A percentile compares a stretch with the other conserved stretches of the same genome.
Evolutionary conservation across 1,140 invertebrate species (phyloP).

Genomic region (Archivesica marissinica): DNA sequence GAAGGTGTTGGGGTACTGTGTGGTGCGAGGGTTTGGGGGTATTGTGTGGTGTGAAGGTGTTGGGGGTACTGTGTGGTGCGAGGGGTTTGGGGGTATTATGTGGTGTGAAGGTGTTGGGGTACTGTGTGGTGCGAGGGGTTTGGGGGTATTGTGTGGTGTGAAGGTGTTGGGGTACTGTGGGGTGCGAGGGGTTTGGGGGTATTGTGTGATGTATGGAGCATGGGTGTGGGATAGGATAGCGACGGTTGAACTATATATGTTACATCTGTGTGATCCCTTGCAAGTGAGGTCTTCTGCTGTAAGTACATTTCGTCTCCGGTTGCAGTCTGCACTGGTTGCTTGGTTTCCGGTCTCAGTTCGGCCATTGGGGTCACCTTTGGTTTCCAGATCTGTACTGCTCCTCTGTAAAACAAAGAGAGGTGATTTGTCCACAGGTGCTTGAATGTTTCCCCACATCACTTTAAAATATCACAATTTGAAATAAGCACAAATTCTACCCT

Average conservation of each 20-base stretch:
- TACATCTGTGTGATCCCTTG: slow-evolving; percentile 72
- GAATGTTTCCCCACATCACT: neutral
- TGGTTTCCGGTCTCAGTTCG: slow-evolving; percentile 87
- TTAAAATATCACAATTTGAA: neutral
- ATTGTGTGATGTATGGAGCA: too few species aligned
- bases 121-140: too few species aligned
- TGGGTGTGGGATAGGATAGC: too few species aligned
- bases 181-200: too few species aligned
- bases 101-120: too few species aligned
- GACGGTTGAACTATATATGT: slow-evolving; percentile 32
- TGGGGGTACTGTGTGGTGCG: too few species aligned
- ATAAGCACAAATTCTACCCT: neutral
- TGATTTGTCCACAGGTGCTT: neutral
- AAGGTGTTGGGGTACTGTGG: too few species aligned
- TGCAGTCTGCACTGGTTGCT: slow-evolving; percentile 87
- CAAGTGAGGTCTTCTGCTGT: slow-evolving; percentile 95
- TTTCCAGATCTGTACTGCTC: slow-evolving; percentile 83
- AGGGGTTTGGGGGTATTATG: too few species aligned
- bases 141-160: too few species aligned
- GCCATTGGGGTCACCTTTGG: slow-evolving; percentile 84
- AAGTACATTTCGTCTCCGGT: slow-evolving; percentile 85
- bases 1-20: too few species aligned
- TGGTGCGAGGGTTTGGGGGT: too few species aligned
- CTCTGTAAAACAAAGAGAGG: slow-evolving; percentile 75
- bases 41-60: too few species aligned